Evolutionary conservation across 2,797 vertebrate species (phyloP).

Genomic region (Pogonophryne albipinna): DNA sequence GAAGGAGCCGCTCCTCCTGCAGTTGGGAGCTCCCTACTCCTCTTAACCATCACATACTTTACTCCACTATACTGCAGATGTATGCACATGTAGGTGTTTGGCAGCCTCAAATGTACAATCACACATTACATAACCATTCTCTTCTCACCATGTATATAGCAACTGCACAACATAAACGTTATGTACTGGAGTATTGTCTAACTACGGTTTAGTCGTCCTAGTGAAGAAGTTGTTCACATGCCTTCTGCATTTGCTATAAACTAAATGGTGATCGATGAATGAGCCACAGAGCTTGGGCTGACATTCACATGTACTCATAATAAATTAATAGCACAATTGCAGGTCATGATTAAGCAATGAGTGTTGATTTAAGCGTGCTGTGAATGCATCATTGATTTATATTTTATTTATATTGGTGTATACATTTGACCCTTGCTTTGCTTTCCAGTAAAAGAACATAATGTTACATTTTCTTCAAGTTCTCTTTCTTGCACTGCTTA

Average conservation of each 20-base stretch:
- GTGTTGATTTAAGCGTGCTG: constrained; percentile 29
- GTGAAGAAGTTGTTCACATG: constrained; percentile 11
- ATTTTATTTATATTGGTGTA: neutral
- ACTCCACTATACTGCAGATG: neutral
- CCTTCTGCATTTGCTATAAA: constrained; percentile 12
- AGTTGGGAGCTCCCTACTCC: constrained; percentile 45
- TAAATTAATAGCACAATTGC: constrained; percentile 47
- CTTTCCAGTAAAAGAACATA: too few relatives aligned
- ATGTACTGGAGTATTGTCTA: constrained; percentile 4
- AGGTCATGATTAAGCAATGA: constrained; percentile 61
- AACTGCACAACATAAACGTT: neutral
- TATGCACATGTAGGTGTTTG: neutral
- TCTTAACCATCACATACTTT: constrained; percentile 13
- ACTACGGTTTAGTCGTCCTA: neutral
- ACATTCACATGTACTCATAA: constrained; percentile 62
- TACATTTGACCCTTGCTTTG: neutral
- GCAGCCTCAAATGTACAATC: neutral
- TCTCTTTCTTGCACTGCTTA: too few relatives aligned
- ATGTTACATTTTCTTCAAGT: too few relatives aligned
- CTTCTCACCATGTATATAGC: neutral
- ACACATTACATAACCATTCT: neutral
- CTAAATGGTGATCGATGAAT: constrained; percentile 33
- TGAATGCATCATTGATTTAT: constrained; percentile 32
- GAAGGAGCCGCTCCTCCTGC: constrained; percentile 61
- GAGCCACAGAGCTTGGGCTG: constrained; percentile 33